Percentiles rank a stretch among this genome's conserved stretches.
These are phyloP conservation scores for Equus przewalskii DNA, from an alignment of 2,113 vertebrate genomes.

Conservation along the genomic window DNA sequence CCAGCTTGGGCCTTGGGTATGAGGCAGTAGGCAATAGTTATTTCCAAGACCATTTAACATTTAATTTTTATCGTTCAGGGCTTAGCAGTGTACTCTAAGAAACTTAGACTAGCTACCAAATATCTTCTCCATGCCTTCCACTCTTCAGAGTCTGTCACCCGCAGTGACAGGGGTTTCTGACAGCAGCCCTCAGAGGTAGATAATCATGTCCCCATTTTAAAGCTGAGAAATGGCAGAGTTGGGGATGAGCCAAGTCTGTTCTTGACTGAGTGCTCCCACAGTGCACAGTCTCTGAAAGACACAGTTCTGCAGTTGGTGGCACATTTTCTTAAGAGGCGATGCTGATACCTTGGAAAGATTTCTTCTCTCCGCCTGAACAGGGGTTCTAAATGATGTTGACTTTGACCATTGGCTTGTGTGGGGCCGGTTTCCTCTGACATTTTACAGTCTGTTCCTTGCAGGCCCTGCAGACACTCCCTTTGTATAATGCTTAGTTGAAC, in stretches of 20 bases:
- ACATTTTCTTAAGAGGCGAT: background rate
- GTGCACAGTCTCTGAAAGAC: background rate
- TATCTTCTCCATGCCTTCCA: background rate
- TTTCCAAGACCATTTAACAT: background rate
- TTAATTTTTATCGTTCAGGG: background rate
- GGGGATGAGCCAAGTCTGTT: background rate
- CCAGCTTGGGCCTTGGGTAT: background rate
- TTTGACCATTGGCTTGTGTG: background rate
- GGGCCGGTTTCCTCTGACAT: background rate
- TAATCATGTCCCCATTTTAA: background rate
- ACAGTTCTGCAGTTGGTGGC: background rate
- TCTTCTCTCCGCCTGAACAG: background rate
- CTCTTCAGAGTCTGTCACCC: background rate
- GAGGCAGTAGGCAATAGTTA: background rate
- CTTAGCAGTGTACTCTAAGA: background rate
- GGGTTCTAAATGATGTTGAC: slow-evolving; percentile 7
- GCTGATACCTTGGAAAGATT: background rate
- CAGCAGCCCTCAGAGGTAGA: background rate
- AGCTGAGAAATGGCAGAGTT: background rate
- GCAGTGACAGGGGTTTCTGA: background rate
- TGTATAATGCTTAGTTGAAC: slow-evolving; percentile 58
- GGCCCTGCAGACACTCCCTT: background rate
- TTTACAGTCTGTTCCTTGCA: background rate
- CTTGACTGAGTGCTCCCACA: background rate
- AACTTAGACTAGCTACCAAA: background rate